phyloP scores from a whole-genome alignment of 1,140 invertebrate species.

The Leucophenga varia region DNA sequence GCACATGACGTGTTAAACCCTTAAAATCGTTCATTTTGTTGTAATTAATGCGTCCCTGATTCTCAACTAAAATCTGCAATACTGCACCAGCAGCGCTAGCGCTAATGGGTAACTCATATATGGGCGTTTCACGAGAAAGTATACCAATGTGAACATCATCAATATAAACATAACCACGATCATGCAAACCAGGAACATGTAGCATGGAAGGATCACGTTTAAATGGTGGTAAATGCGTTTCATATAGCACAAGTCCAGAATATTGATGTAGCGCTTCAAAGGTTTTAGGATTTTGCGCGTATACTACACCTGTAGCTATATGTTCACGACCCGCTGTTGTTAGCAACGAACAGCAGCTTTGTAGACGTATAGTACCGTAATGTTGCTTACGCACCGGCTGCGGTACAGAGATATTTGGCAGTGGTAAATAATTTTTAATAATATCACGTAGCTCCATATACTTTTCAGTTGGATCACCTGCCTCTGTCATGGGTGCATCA shows the following conservation, averaged over 20 bases:
- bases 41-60: conserved; percentile 78
- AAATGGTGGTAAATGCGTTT: conserved; percentile 60
- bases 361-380: conserved; percentile 61
- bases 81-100: conserved; percentile 57
- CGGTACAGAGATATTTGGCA: conserved; percentile 57
- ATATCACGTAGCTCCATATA: conserved; percentile 72
- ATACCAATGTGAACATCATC: conserved; percentile 64
- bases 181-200: conserved; percentile 61
- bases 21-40: conserved; percentile 71
- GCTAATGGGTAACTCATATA: conserved; percentile 59
- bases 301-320: conserved; percentile 27
- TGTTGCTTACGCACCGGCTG: conserved; percentile 58
- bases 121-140: conserved; percentile 62
- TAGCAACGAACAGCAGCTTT: conserved; percentile 57
- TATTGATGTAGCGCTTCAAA: conserved; percentile 65
- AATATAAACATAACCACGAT: conserved; percentile 74
- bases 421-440: conserved; percentile 57
- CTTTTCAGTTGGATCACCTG: conserved; percentile 79
- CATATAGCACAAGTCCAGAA: conserved; percentile 74
- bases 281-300: conserved; percentile 57
- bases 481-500: conserved; percentile 79
- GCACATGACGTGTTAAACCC: conserved; percentile 58
- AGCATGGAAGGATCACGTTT: conserved; percentile 61
- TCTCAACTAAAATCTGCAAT: conserved; percentile 76
- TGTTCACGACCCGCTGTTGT: conserved; percentile 32